Base-by-base conservation (phyloP, 2,888 invertebrate genomes). In the Conistra vaccinii region DNA sequence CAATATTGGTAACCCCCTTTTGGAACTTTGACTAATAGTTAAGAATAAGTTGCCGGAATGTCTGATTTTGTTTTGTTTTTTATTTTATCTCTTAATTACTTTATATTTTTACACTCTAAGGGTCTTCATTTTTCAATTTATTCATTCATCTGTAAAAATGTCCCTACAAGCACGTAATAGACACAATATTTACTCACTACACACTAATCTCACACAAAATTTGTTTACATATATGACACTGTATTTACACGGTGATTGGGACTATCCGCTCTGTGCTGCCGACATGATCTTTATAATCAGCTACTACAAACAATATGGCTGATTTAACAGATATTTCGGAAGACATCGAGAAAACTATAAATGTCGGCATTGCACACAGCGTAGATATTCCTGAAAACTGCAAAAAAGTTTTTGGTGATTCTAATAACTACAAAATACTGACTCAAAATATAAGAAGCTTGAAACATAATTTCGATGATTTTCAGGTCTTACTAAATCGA, bases 381-480 rank as follows among this genome's bases (percentile, higher is more conserved):
- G 60, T 35, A 9, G 35, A 60, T 35, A 32, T 35, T 35, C 60
- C 60, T 23, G 60, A 60, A 35, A 35, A 60, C 60, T 60, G 60
- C 5, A 60, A 60, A 23, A 60, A 32, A 23, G 2, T 60, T 23
- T 23, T 60, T 9, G 35, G 32, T 32, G 32, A 20, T 39, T 23
- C 60, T 35, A 60, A 60, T 32, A 60, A 9, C 3, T 60, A 60
- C 23, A 60, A 60, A 60, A 39, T 35, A 39, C 2, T 60, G 23
- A 60, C 60, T 23, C 60, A 60, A 60, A 60, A 60, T 32, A 60
- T 60, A 35, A 60, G 60, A 35, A 60, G 60, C 26, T 35, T 60
- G 10, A 60, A 60, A 23, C 60, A 60, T 12, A 60, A 60, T 35
- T 60, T 60, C 3, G 63, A 63, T 63, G 63, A 63, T 3, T 42